Evolutionary conservation across 2,888 invertebrate genomes (phyloP).

Genomic region (Scaptomyza caliginosa): DNA sequence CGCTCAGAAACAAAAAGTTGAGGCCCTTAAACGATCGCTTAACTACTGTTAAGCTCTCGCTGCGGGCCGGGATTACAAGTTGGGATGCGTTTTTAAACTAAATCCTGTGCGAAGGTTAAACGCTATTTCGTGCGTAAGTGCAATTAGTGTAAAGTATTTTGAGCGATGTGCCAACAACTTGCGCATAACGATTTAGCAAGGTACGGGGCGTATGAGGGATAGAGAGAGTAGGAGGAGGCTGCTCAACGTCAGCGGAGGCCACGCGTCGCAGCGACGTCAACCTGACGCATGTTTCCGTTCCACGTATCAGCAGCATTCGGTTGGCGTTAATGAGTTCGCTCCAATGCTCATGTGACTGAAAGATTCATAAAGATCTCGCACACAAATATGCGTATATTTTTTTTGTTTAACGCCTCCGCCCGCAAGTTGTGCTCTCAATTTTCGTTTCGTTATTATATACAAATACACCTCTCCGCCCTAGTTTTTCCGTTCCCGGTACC

Average conservation of each 20-base stretch:
- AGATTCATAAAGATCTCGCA: slow-evolving; percentile 39
- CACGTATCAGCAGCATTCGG: slow-evolving; percentile 30
- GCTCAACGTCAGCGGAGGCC: slow-evolving; percentile 47
- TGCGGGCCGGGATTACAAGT: slow-evolving; percentile 26
- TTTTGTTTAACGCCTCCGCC: slow-evolving; percentile 4
- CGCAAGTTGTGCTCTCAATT: slow-evolving; percentile 7
- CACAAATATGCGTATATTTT: neutral
- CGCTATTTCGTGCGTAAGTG: slow-evolving; percentile 74
- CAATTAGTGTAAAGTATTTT: slow-evolving; percentile 74
- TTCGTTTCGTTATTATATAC: neutral
- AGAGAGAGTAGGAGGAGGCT: neutral
- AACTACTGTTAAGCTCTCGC: slow-evolving; percentile 75
- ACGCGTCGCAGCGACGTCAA: slow-evolving; percentile 43
- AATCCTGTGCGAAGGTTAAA: slow-evolving; percentile 72
- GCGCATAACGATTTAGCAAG: slow-evolving; percentile 44
- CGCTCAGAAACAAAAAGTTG: slow-evolving; percentile 43
- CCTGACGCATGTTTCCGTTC: slow-evolving; percentile 70
- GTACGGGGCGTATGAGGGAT: neutral
- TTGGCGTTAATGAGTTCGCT: slow-evolving; percentile 53
- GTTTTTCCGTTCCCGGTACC: slow-evolving; percentile 8
- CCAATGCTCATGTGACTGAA: slow-evolving; percentile 75
- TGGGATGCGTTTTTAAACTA: slow-evolving; percentile 31
- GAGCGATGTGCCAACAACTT: slow-evolving; percentile 56
- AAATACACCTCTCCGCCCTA: slow-evolving; percentile 1
- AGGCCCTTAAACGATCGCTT: slow-evolving; percentile 75